Conservation (phyloP, 2,888 invertebrate genomes). For the Mesorhabditis sp. region DNA sequence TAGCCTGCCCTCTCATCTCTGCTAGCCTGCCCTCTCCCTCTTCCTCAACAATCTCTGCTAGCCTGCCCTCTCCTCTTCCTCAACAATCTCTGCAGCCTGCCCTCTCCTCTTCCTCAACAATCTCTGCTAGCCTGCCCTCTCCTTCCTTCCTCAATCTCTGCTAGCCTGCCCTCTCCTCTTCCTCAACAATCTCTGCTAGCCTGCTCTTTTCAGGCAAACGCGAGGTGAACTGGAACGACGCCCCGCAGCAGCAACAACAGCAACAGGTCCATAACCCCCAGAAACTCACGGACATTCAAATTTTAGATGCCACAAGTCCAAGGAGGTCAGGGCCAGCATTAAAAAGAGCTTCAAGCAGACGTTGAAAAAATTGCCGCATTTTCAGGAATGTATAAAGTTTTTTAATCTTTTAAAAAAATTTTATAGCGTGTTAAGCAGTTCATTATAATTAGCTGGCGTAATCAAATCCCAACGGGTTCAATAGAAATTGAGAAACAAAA, state of each 20-base stretch:
- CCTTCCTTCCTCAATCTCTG: background rate
- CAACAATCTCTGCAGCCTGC: background rate
- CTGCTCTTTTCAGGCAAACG: background rate
- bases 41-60: background rate
- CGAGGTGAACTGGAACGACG: slow-evolving; percentile 5
- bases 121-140: background rate
- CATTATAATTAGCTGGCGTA: too few relatives aligned
- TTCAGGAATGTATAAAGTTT: too few relatives aligned
- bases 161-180: background rate
- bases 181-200: background rate
- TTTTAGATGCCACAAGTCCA: too few relatives aligned
- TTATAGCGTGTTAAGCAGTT: too few relatives aligned
- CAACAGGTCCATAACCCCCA: background rate
- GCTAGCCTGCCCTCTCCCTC: background rate
- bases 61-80: background rate
- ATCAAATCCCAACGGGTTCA: too few relatives aligned
- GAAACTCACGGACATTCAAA: too few relatives aligned
- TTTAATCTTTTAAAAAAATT: too few relatives aligned
- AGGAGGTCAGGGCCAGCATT: too few relatives aligned
- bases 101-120: background rate
- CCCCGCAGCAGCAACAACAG: background rate
- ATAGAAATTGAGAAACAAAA: too few relatives aligned
- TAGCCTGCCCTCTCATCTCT: background rate
- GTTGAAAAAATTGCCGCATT: too few relatives aligned
- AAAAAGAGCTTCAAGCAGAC: too few relatives aligned